phyloP scores from a whole-genome alignment of 2,797 vertebrate genomes.

The Botia almorhae region DNA sequence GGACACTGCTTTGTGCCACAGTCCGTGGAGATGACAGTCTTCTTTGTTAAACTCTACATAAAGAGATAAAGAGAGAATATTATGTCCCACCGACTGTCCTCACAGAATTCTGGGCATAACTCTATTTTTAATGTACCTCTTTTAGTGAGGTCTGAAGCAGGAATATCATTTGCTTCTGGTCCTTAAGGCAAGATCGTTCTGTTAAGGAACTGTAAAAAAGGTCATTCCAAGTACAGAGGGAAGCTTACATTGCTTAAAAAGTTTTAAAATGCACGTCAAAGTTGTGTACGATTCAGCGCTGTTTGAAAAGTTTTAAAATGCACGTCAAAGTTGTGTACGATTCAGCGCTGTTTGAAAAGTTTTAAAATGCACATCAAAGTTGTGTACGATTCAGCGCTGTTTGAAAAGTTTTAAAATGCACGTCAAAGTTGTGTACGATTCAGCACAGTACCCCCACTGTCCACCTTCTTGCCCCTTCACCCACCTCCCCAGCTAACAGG shows the following conservation, averaged over 20 bases:
- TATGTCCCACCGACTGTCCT: slow-evolving; percentile 6
- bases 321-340: no score
- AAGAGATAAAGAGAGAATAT: slow-evolving; percentile 1
- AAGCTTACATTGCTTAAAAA: slow-evolving; percentile 3
- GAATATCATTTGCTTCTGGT: slow-evolving; percentile 21
- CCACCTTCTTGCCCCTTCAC: slow-evolving; percentile 6
- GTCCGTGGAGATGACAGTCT: slow-evolving; percentile 15
- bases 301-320: no score
- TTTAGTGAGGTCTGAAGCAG: slow-evolving; percentile 12
- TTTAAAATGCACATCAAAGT: no score
- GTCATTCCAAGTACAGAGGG: slow-evolving; percentile 10
- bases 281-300: no score
- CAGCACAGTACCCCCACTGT: neutral
- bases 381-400: no score
- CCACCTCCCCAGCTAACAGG: neutral
- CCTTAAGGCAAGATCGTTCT: slow-evolving; percentile 4
- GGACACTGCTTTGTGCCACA: slow-evolving; percentile 15
- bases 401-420: no score
- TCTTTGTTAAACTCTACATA: slow-evolving; percentile 13
- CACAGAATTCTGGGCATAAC: slow-evolving; percentile 9
- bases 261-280: neutral
- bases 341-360: no score
- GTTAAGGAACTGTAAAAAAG: slow-evolving; percentile 38
- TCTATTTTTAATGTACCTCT: slow-evolving; percentile 3
- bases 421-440: no score